Base-by-base conservation (phyloP, 2,113 vertebrate species). In the Todiramphus saurophagus region DNA sequence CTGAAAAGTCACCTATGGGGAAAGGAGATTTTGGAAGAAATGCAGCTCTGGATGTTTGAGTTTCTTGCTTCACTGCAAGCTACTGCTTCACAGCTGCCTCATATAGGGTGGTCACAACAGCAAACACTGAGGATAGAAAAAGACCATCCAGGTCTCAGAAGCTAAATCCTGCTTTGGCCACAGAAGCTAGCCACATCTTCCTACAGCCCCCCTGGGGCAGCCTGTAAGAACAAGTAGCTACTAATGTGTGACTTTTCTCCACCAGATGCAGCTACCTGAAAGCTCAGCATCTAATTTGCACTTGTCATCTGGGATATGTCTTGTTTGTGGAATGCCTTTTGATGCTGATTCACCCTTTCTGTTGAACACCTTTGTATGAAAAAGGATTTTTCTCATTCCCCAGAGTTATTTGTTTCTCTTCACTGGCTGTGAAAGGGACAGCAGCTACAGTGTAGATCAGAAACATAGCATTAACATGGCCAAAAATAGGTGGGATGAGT, bases 401-500 rank as follows among this genome's bases (percentile, higher is more conserved):
- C n/a, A 30, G 35, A 91, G 87, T 13, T 44, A 73, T 50, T 33
- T 59, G 25, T 75, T 92, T 75, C 76, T 92, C 51, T 89, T 24
- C 30, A 55, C 18, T 64, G 39, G 4, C 77, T 91, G 39, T 66
- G 58, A 89, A 91, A 91, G 58, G n/a, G 87, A 37, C 16, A 81
- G 39, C 37, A 90, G 33, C 50, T 51, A 55, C 27, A 44, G 51
- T 3, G 41, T 17, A 87, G 46, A 82, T 48, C 43, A 64, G 81
- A 89, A 87, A 37, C 48, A 77, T 1, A 44, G 16, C 18, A 69
- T 64, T 78, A 94, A 53, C 27, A 60, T 53, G 51, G 66, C 51
- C 48, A 75, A 87, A 92, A 96, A 58, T n/a, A 89, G 41, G 56
- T 94, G 77, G 70, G 74, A 44, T 81, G 68, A 84, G 39, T 79